Conservation (phyloP, 2,888 invertebrate genomes). For the Scelioninae gen. 2 region DNA sequence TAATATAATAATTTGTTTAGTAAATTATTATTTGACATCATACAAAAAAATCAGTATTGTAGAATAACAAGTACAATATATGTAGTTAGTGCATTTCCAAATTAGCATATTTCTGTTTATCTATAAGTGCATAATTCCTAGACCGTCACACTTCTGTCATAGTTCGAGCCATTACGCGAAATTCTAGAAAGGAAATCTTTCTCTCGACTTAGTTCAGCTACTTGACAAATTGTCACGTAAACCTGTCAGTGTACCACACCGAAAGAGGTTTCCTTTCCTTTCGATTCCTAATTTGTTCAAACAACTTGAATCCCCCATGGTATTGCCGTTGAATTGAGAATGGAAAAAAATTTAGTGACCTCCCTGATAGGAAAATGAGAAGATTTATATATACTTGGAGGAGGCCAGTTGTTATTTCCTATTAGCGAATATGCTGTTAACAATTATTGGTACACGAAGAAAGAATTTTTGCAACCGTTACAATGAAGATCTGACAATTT, state of each 20-base stretch:
- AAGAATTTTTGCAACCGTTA: too few species aligned
- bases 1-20: too few species aligned
- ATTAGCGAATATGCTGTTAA: background rate
- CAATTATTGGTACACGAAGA: too few species aligned
- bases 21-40: too few species aligned
- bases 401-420: background rate
- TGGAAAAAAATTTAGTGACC: constrained; percentile 13
- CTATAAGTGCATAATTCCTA: constrained; percentile 5
- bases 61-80: too few species aligned
- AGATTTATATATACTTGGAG: constrained; percentile 19
- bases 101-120: background rate
- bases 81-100: too few species aligned
- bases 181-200: constrained; percentile 46
- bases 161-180: constrained; percentile 24
- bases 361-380: constrained; percentile 30
- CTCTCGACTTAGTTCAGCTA: constrained; percentile 30
- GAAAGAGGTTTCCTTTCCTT: constrained; percentile 48
- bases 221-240: constrained; percentile 49
- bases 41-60: too few species aligned
- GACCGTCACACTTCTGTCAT: constrained; percentile 40
- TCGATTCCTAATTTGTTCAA: constrained; percentile 50
- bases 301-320: constrained; percentile 15
- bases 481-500: too few species aligned
- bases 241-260: constrained; percentile 14
- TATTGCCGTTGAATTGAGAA: background rate